Conservation (phyloP, 2,797 vertebrate genomes). For the Dryobates pubescens region DNA sequence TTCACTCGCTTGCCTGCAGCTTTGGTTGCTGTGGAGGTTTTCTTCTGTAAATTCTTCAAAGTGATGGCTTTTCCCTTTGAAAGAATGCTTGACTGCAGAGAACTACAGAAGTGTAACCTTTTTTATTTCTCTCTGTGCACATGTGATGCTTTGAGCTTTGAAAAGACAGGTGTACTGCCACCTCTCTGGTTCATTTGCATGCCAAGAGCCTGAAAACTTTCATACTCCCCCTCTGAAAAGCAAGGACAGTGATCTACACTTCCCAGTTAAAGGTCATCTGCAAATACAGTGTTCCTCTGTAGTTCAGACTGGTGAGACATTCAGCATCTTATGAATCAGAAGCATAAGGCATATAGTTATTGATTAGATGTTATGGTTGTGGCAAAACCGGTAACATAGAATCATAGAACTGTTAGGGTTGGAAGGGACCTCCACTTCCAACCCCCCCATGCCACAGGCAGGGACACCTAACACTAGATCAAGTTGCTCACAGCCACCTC, state of each 20-base stretch:
- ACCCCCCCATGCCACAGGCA: too few species aligned
- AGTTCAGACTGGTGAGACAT: neutral
- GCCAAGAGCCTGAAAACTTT: constrained; percentile 9
- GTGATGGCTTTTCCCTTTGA: constrained; percentile 60
- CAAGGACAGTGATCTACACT: neutral
- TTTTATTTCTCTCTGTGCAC: neutral
- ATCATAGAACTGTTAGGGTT: too few species aligned
- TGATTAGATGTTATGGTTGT: neutral
- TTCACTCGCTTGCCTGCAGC: neutral
- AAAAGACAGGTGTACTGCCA: constrained; percentile 23
- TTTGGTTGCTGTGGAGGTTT: constrained; percentile 44
- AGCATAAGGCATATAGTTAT: neutral
- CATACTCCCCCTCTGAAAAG: neutral
- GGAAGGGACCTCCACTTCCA: too few species aligned
- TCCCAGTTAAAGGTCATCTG: constrained; percentile 30
- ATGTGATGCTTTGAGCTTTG: constrained; percentile 31
- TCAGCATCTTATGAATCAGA: neutral
- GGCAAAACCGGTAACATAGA: neutral
- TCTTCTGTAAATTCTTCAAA: constrained; percentile 66
- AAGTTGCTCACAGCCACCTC: too few species aligned
- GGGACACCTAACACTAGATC: too few species aligned
- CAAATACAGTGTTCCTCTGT: neutral
- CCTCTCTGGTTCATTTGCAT: constrained; percentile 17
- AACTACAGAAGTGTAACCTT: neutral
- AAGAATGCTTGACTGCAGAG: constrained; percentile 30